Base-by-base conservation (phyloP, 1,140 invertebrate species). In the Aphelenchoides avenae region DNA sequence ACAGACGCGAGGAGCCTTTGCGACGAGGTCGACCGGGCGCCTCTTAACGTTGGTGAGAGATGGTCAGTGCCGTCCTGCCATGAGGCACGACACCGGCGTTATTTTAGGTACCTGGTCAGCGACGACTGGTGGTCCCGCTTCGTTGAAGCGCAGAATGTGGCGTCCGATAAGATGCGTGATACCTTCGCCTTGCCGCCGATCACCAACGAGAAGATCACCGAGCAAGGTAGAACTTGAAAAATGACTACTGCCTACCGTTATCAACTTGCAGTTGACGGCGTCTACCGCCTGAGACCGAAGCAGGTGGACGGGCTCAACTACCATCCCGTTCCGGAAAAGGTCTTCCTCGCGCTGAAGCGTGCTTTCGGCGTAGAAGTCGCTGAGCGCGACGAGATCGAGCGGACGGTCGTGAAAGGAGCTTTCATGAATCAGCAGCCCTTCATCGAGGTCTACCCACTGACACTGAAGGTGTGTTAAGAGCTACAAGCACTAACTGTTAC, bases 391-490 rank as follows among this genome's bases (percentile, higher is more conserved):
- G 51, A 52, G 1, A 73, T 72, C 27, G 0, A 24, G 20, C 40
- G 70, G 13, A 33, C 34, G 2, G 70, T 74, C 20, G 55, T 72
- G 27, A 13, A 39, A 20, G 66, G 61, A 0, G 64, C 61, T 18
- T 37, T 70, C 9, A n/a, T 74, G n/a, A 18, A 34, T 20, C 26
- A 43, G 20, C 34, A 60, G 3, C 13, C 26, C 3, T 44, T 52
- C 22, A 42, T 75, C 20, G 70, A 71, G 51, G 43, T 73, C 2
- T 72, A 72, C 36, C 70, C 70, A 5, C 30, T 66, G 20, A 22
- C 54, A 18, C 18, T 72, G 26, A 50, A 69, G 42, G 70, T 72
- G 52, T 43, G 40, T 31, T 9, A 20, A 18, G 9, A 33, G 20
- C 29, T n/a, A n/a, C n/a, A n/a, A n/a, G n/a, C n/a, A n/a, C n/a